Evolutionary conservation across 2,113 vertebrate species (phyloP), one percentile per base, ranked within the genome.

Genomic region (Callorhinus ursinus): DNA sequence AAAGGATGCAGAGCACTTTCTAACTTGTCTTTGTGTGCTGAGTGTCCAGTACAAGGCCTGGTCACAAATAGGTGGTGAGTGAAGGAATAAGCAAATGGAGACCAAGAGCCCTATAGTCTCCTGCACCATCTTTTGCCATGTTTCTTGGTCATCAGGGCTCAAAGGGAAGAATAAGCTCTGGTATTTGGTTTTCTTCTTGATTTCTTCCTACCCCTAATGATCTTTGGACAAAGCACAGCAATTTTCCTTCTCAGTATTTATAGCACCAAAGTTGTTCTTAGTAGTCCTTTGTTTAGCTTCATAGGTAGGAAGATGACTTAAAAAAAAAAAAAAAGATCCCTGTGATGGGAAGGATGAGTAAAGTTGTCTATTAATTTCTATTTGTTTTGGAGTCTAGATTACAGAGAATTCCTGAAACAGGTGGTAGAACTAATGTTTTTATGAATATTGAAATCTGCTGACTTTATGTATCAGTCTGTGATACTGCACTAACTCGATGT

Each of bases 371-470:
- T 93, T 77, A 46, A 53, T 95, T 93, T 93, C 42, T 84, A 1
- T 71, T 96, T 95, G 65, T 80, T 96, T 63, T 82, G 26, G 33
- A 51, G 63, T 33, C 59, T 84, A 22, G 11, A 13, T 53, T 59
- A 96, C 57, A 36, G 2, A 61, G 46, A 91, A 71, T 46, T 90
- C 51, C 69, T 88, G 53, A 92, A 88, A 90, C 71, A 90, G n/a
- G 59, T 96, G 72, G 88, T 67, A 95, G 69, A 96, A 96, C 77
- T 85, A 61, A 26, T 84, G 46, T 84, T 91, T 98, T 55, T 57
- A 81, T 85, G 88, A 91, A 82, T 87, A 91, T 51, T 88, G 39
- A 65, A 88, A 65, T n/a, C 39, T 9, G 6, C 33, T 77, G 46
- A 16, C 57, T 93, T 49, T 71, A 36, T 77, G 24, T 55, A 72